These are phyloP conservation scores for Steinernema scapterisci DNA, from an alignment of 2,888 invertebrate genomes.

Conservation along the genomic window DNA sequence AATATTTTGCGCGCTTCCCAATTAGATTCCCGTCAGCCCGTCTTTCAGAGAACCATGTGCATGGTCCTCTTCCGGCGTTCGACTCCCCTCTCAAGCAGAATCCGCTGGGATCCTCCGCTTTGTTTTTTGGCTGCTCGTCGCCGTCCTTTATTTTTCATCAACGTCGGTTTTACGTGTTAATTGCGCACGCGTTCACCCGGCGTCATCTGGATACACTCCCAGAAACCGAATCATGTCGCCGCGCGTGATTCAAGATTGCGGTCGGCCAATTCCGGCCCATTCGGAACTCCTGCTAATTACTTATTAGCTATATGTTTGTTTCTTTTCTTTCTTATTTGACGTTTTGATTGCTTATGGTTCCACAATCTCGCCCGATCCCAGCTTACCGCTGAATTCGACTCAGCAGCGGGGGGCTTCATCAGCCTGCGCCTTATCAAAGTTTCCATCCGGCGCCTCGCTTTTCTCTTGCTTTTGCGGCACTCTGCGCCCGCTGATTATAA, in stretches of 20 bases:
- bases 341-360: no score
- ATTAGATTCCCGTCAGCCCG: background rate
- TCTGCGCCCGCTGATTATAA: background rate
- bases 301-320: no score
- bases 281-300: no score
- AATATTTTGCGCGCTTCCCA: background rate
- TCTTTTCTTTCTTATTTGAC: no score
- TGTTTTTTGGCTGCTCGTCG: conserved; percentile 3
- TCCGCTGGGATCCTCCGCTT: conserved; percentile 7
- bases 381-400: no score
- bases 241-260: background rate
- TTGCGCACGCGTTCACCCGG: conserved; percentile 6
- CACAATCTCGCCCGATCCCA: no score
- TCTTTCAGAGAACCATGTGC: no score
- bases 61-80: background rate
- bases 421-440: no score
- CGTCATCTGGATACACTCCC: background rate
- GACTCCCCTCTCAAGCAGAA: background rate
- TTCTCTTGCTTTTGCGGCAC: no score
- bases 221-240: conserved; percentile 5
- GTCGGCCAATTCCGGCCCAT: no score
- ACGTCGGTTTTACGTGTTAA: background rate
- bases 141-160: conserved; percentile 7
- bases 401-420: background rate
- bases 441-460: no score